Conservation (phyloP, 2,797 vertebrate genomes). For the Sandelia bainsii region DNA sequence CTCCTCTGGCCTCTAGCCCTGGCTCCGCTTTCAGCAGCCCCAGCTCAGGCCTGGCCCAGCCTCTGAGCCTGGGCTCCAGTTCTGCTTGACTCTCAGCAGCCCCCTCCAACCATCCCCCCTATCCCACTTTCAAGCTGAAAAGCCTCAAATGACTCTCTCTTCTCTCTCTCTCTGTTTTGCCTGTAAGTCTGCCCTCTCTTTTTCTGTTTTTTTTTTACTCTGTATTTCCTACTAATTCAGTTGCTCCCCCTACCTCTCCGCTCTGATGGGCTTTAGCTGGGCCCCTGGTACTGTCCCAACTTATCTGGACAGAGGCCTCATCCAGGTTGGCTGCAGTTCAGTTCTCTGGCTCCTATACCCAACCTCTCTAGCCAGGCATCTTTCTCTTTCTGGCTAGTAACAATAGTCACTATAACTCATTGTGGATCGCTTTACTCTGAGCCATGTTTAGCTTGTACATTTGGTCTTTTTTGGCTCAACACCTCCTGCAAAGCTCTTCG, state of each 20-base stretch:
- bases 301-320: slow-evolving; percentile 78
- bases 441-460: slow-evolving; percentile 68
- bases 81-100: slow-evolving; percentile 69
- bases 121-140: slow-evolving; percentile 71
- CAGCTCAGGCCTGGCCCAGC: slow-evolving; percentile 73
- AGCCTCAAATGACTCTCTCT: slow-evolving; percentile 57
- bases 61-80: slow-evolving; percentile 74
- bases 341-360: slow-evolving; percentile 75
- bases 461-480: slow-evolving; percentile 65
- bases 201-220: slow-evolving; percentile 47
- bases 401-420: slow-evolving; percentile 77
- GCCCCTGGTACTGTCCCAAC: slow-evolving; percentile 77
- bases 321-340: slow-evolving; percentile 78
- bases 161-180: slow-evolving; percentile 54
- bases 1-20: slow-evolving; percentile 77
- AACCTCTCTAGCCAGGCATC: slow-evolving; percentile 74
- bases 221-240: slow-evolving; percentile 68
- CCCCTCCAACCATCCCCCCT: slow-evolving; percentile 70
- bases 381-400: slow-evolving; percentile 73
- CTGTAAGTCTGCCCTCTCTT: slow-evolving; percentile 59
- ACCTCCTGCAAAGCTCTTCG: slow-evolving; percentile 50
- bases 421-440: slow-evolving; percentile 69
- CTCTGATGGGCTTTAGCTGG: slow-evolving; percentile 69
- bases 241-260: slow-evolving; percentile 41
- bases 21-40: slow-evolving; percentile 76